These are phyloP conservation scores for Acrossocheilus wenchowensis DNA, from an alignment of 2,797 vertebrate genomes.

Conservation along the genomic window DNA sequence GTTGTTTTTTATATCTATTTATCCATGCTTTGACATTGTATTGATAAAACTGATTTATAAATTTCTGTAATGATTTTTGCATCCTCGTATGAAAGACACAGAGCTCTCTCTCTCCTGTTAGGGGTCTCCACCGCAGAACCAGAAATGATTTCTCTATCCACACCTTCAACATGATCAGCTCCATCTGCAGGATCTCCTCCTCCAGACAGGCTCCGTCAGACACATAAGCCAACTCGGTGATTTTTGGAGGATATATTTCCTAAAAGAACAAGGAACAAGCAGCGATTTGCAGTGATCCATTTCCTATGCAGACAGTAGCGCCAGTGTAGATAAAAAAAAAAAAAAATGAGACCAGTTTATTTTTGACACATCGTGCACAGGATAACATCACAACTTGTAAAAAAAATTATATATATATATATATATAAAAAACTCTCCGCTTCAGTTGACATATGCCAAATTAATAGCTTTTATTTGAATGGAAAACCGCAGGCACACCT, in stretches of 20 bases:
- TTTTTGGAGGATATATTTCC: conserved; percentile 91
- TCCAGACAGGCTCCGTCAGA: conserved; percentile 89
- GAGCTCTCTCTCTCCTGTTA: neutral
- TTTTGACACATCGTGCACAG: neutral
- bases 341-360: neutral
- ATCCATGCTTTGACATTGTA: neutral
- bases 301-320: neutral
- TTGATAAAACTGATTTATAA: neutral
- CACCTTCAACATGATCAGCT: conserved; percentile 91
- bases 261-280: conserved; percentile 59
- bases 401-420: too few relatives aligned
- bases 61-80: neutral
- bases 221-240: conserved; percentile 87
- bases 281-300: neutral
- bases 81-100: neutral
- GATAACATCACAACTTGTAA: too few relatives aligned
- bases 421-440: too few relatives aligned
- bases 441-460: too few relatives aligned
- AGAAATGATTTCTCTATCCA: neutral
- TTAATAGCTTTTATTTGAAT: too few relatives aligned
- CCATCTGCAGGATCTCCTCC: conserved; percentile 89
- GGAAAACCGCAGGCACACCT: too few relatives aligned
- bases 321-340: neutral
- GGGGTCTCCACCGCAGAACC: neutral
- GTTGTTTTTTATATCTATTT: neutral